These are phyloP conservation scores for Zingel zingel DNA, from an alignment of 2,113 vertebrate genomes.

Conservation along the genomic window DNA sequence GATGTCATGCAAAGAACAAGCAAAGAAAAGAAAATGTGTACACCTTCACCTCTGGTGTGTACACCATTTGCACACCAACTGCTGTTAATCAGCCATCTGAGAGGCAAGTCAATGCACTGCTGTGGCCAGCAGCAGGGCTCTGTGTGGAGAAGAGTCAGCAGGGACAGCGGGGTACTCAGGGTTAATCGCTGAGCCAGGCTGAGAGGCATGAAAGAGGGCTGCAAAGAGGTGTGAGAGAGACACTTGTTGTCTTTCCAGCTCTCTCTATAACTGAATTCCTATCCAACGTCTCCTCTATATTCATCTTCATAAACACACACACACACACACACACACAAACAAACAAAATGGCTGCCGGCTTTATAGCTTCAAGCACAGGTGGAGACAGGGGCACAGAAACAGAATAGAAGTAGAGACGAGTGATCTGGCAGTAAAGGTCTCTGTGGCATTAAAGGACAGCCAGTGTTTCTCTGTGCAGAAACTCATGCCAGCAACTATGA, in stretches of 20 bases:
- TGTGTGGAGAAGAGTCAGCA: conserved; percentile 64
- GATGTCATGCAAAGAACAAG: conserved; percentile 36
- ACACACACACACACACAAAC: conserved; percentile 1
- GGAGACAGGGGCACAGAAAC: conserved; percentile 19
- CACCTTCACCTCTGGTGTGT: conserved; percentile 53
- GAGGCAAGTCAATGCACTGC: conserved; percentile 61
- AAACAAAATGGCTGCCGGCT: conserved; percentile 70
- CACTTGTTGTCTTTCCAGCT: conserved; percentile 67
- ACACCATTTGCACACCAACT: conserved; percentile 62
- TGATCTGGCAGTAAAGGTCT: conserved; percentile 52
- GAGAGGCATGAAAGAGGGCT: conserved; percentile 80
- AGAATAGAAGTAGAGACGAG: conserved; percentile 31
- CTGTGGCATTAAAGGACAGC: conserved; percentile 55
- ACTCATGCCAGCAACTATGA: conserved; percentile 38
- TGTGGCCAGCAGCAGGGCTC: conserved; percentile 44
- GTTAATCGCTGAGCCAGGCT: conserved; percentile 82
- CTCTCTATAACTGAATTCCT: conserved; percentile 70
- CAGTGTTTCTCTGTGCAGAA: conserved; percentile 34
- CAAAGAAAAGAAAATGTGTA: conserved; percentile 24
- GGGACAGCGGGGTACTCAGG: conserved; percentile 66
- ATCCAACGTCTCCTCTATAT: conserved; percentile 59
- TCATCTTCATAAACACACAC: conserved; percentile 32
- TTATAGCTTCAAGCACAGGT: conserved; percentile 37
- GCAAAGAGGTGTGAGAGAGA: conserved; percentile 76
- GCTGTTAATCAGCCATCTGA: conserved; percentile 72